Conservation (phyloP, 2,113 vertebrate species). For the Corythaeola cristata region DNA sequence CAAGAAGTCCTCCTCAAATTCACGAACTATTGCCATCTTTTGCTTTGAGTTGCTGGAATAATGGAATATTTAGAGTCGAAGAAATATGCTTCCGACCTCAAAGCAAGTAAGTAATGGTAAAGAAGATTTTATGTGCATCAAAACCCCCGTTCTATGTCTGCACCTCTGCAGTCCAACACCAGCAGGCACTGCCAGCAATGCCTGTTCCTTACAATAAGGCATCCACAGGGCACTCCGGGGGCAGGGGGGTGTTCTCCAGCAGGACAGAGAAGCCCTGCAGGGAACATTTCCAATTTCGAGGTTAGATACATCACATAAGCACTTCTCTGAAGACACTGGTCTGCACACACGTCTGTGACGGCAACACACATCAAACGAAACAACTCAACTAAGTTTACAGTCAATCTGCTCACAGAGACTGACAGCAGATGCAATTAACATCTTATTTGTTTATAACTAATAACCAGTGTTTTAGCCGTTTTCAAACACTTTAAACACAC, state of each 20-base stretch:
- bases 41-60: not conserved
- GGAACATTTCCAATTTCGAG: not conserved
- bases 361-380: not conserved
- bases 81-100: constrained; percentile 24
- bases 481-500: not conserved
- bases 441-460: not conserved
- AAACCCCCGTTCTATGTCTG: accelerated
- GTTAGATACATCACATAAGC: not conserved
- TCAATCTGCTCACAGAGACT: not conserved
- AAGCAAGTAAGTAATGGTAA: constrained; percentile 1
- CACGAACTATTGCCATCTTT: not conserved
- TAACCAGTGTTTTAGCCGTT: not conserved
- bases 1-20: not conserved
- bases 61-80: not conserved
- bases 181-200: not conserved
- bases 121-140: constrained; percentile 64
- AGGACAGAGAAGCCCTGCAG: not conserved
- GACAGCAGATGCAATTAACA: not conserved
- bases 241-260: not conserved
- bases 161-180: not conserved
- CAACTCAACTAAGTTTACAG: not conserved
- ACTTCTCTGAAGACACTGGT: not conserved
- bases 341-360: not conserved
- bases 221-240: not conserved
- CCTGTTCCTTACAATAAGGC: not conserved